phyloP scores from a whole-genome alignment of 2,888 invertebrate genomes.

The Lysandra coridon region DNA sequence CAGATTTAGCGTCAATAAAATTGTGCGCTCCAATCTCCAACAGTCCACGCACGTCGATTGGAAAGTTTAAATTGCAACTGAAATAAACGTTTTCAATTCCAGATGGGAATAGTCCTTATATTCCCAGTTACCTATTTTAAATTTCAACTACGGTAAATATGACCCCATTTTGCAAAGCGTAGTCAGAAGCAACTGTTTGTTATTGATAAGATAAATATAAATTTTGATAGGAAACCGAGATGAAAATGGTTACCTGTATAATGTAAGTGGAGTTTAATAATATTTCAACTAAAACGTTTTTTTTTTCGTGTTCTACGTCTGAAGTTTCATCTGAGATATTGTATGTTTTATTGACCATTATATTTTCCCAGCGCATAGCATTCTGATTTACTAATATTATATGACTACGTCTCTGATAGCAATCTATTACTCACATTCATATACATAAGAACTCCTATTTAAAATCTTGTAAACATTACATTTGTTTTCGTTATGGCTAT shows the following conservation, averaged over 20 bases:
- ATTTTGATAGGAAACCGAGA: neutral
- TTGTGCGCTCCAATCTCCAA: neutral
- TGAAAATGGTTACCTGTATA: neutral
- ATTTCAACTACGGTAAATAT: neutral
- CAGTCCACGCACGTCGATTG: neutral
- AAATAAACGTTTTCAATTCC: neutral
- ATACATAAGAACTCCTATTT: neutral
- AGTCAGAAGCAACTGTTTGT: neutral
- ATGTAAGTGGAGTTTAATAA: neutral
- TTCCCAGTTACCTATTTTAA: neutral
- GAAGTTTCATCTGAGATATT: too few species aligned
- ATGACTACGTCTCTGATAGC: too few species aligned
- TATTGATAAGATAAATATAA: neutral
- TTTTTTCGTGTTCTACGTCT: too few species aligned
- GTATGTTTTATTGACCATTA: too few species aligned
- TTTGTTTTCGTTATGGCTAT: neutral
- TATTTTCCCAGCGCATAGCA: too few species aligned
- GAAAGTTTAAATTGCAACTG: neutral
- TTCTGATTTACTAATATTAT: too few species aligned
- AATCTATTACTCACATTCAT: too few species aligned
- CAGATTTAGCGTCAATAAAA: neutral
- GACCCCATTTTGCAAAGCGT: neutral
- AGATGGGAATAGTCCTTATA: neutral
- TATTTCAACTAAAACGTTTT: too few species aligned
- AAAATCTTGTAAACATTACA: neutral